phyloP scores from a whole-genome alignment of 2,888 invertebrate species.

The Luperina nickerlii region DNA sequence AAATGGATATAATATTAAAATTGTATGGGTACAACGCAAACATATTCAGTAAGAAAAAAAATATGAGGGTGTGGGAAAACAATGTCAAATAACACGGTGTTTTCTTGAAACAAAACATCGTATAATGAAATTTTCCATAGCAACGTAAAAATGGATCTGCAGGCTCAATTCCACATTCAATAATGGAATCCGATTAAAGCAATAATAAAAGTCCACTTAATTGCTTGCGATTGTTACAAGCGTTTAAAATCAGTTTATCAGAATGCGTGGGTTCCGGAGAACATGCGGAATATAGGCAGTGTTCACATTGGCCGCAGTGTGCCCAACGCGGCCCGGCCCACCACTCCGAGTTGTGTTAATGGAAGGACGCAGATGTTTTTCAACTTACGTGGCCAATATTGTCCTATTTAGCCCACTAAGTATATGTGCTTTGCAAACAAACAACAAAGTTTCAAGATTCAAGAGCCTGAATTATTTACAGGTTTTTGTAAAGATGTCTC shows the following conservation, averaged over 20 bases:
- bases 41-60: slow-evolving; percentile 33
- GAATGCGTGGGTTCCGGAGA: slow-evolving; percentile 14
- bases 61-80: slow-evolving; percentile 24
- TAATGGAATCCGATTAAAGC: background rate
- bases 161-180: slow-evolving; percentile 14
- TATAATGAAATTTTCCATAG: background rate
- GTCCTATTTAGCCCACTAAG: slow-evolving; percentile 66
- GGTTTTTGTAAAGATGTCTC: slow-evolving; percentile 24
- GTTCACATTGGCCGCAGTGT: slow-evolving; percentile 36
- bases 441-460: slow-evolving; percentile 57
- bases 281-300: slow-evolving; percentile 20
- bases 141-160: background rate
- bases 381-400: slow-evolving; percentile 71
- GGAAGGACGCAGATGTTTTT: slow-evolving; percentile 71
- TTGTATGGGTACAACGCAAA: slow-evolving; percentile 42
- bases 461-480: slow-evolving; percentile 47
- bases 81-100: background rate
- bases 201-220: slow-evolving; percentile 14
- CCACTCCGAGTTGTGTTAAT: slow-evolving; percentile 56
- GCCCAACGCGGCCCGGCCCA: slow-evolving; percentile 32
- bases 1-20: slow-evolving; percentile 59
- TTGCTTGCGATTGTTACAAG: slow-evolving; percentile 28
- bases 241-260: slow-evolving; percentile 39
- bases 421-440: slow-evolving; percentile 63
- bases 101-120: slow-evolving; percentile 5